phyloP scores from a whole-genome alignment of 1,140 invertebrate genomes.

The Periplaneta americana region DNA sequence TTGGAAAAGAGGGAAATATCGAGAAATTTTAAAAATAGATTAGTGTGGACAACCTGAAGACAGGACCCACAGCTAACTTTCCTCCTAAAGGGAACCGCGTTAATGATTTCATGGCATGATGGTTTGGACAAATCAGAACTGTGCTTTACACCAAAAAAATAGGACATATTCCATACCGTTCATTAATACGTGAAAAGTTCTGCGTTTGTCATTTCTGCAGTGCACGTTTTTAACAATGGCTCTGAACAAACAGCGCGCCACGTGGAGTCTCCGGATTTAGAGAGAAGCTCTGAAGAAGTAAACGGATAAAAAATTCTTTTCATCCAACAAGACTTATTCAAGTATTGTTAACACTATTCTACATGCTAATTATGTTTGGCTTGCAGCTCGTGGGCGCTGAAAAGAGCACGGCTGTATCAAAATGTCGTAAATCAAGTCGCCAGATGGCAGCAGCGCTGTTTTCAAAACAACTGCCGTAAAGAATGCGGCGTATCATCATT shows the following conservation, averaged over 20 bases:
- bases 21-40: too few species aligned
- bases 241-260: neutral
- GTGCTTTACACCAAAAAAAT: too few species aligned
- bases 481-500: too few species aligned
- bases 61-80: too few species aligned
- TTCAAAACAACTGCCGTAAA: too few species aligned
- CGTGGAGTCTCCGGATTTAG: neutral
- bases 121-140: too few species aligned
- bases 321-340: neutral
- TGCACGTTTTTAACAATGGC: neutral
- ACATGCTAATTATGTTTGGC: neutral
- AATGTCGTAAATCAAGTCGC: neutral
- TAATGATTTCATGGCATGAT: too few species aligned
- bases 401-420: neutral
- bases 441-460: neutral
- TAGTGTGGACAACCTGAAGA: too few species aligned
- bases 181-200: neutral
- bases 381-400: neutral
- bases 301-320: neutral
- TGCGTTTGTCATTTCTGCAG: neutral
- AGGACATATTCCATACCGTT: too few species aligned
- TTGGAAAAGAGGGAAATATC: too few species aligned
- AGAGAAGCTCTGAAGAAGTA: neutral
- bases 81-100: too few species aligned
- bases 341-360: neutral